Conservation (phyloP, 2,888 invertebrate genomes). For the Eudemis profundana region DNA sequence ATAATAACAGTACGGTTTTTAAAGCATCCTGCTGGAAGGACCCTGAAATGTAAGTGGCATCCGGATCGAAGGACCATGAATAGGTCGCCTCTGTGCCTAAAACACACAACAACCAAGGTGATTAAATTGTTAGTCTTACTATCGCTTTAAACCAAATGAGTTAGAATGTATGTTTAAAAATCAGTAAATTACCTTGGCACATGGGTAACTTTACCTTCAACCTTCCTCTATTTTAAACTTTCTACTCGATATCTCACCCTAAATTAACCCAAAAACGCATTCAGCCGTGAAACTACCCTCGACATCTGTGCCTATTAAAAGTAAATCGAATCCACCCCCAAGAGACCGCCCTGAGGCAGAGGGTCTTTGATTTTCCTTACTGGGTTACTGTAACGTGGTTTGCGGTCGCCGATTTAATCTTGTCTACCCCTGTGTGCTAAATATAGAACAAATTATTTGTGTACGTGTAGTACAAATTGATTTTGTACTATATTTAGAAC, state of each 20-base stretch:
- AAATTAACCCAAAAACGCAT: constrained; percentile 27
- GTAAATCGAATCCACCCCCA: constrained; percentile 39
- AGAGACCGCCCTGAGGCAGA: constrained; percentile 7
- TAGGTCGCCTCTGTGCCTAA: neutral
- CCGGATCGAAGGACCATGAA: neutral
- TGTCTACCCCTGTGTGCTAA: constrained; percentile 3
- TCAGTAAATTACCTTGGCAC: neutral
- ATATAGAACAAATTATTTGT: neutral
- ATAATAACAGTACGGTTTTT: neutral
- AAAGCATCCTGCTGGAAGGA: neutral
- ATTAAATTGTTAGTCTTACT: neutral
- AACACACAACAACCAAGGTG: neutral
- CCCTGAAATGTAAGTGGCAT: neutral
- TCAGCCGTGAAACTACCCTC: constrained; percentile 24
- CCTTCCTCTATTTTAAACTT: neutral
- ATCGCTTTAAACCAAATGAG: neutral
- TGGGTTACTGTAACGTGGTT: constrained; percentile 25
- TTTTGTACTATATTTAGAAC: constrained; percentile 12
- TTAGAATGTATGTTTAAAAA: too few species aligned
- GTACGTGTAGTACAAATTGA: neutral
- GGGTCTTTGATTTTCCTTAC: constrained; percentile 37
- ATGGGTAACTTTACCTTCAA: neutral
- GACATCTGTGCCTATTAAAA: constrained; percentile 42
- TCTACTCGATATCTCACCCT: neutral
- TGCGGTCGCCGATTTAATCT: constrained; percentile 20